phyloP scores from a whole-genome alignment of 2,113 vertebrate species.

The Glareola pratincola region DNA sequence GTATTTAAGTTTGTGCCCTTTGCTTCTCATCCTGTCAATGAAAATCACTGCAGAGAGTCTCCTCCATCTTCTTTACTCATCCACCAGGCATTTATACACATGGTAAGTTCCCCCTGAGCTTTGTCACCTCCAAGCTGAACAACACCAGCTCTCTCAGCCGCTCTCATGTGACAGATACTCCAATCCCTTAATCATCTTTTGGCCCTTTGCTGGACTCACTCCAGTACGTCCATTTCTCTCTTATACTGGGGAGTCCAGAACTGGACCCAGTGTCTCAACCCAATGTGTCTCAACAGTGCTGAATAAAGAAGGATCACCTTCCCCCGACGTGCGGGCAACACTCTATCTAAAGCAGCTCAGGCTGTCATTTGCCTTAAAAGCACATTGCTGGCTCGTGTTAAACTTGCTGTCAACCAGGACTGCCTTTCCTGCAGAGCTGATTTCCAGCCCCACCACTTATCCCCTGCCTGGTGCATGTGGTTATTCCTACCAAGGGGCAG shows the following conservation, averaged over 20 bases:
- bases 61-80: background rate
- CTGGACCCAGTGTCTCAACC: background rate
- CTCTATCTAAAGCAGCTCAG: background rate
- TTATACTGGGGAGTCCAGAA: background rate
- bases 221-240: background rate
- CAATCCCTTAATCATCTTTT: background rate
- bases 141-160: background rate
- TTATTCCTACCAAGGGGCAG: background rate
- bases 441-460: background rate
- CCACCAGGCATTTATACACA: background rate
- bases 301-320: background rate
- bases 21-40: background rate
- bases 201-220: background rate
- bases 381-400: background rate
- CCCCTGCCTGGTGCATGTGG: background rate
- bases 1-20: background rate
- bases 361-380: background rate
- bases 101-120: background rate
- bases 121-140: background rate
- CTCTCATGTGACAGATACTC: background rate
- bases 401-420: background rate
- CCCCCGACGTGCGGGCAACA: background rate
- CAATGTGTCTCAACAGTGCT: background rate
- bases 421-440: background rate
- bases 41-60: background rate